These are phyloP conservation scores for Matsumurasca onukii DNA, from an alignment of 1,140 invertebrate genomes.

Conservation along the genomic window DNA sequence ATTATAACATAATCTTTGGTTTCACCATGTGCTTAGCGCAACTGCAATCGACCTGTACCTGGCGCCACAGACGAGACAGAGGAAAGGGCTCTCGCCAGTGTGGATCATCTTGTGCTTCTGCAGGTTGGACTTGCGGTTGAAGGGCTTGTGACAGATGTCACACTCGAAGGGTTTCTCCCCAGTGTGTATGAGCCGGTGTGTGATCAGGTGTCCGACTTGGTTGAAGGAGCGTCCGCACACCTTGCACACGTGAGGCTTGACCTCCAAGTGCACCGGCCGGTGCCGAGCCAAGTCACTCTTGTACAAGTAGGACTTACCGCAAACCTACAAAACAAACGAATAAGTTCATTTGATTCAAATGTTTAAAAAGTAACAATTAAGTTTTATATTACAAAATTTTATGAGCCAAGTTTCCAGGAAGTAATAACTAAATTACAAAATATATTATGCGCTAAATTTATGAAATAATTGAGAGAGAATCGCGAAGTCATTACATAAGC, in stretches of 20 bases:
- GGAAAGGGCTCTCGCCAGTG: constrained; percentile 52
- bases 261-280: background rate
- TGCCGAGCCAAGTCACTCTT: constrained; percentile 44
- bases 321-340: too few species aligned
- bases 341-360: too few species aligned
- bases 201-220: constrained; percentile 58
- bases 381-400: too few species aligned
- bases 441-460: too few species aligned
- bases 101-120: constrained; percentile 39
- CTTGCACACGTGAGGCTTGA: constrained; percentile 23
- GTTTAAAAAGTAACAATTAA: too few species aligned
- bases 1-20: too few species aligned
- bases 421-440: too few species aligned
- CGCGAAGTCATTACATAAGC: too few species aligned
- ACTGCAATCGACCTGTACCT: background rate
- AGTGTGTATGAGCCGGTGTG: constrained; percentile 26
- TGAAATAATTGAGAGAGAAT: too few species aligned
- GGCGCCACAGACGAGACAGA: constrained; percentile 53
- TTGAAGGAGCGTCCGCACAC: constrained; percentile 45
- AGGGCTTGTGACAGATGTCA: constrained; percentile 52
- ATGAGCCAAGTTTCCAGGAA: too few species aligned
- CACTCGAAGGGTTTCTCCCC: constrained; percentile 32
- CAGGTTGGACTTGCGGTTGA: constrained; percentile 41
- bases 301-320: constrained; percentile 67
- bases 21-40: too few species aligned